Percentiles rank a stretch among this genome's conserved stretches.
Conservation (phyloP, 2,888 invertebrate genomes). For the Micoletzkya japonica region DNA sequence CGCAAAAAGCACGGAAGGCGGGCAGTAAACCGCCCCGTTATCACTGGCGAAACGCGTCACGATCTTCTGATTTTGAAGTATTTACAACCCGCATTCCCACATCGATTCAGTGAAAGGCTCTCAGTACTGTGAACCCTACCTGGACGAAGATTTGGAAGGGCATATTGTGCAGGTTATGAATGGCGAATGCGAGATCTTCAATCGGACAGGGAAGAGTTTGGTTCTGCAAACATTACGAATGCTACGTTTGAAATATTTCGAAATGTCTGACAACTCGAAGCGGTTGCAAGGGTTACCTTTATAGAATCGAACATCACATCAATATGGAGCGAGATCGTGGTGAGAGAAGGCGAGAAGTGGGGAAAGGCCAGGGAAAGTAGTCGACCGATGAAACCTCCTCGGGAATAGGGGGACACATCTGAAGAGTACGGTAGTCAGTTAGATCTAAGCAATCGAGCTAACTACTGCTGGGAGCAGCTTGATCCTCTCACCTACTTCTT, state of each 20-base stretch:
- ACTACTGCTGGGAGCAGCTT: no score
- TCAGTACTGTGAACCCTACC: no score
- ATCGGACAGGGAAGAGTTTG: constrained; percentile 40
- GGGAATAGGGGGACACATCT: constrained; percentile 43
- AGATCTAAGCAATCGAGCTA: neutral
- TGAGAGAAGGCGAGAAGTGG: constrained; percentile 26
- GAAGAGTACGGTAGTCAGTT: constrained; percentile 1
- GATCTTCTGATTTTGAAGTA: no score
- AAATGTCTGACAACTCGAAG: neutral
- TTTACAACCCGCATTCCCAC: no score
- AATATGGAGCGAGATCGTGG: constrained; percentile 46
- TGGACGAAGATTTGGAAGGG: constrained; percentile 50
- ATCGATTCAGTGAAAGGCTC: no score
- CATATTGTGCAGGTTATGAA: constrained; percentile 35
- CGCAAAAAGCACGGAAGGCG: no score
- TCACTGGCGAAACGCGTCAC: no score
- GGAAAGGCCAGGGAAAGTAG: constrained; percentile 38
- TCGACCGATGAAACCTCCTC: constrained; percentile 45
- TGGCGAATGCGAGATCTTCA: constrained; percentile 48
- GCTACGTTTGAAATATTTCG: neutral
- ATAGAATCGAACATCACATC: constrained; percentile 50
- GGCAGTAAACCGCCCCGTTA: no score
- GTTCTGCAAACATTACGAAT: constrained; percentile 11
- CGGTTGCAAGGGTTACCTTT: constrained; percentile 20
- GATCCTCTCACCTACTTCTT: no score